phyloP scores from a whole-genome alignment of 37 sponge, comb jelly and placozoan genomes.

The Axinella damicornis region DNA sequence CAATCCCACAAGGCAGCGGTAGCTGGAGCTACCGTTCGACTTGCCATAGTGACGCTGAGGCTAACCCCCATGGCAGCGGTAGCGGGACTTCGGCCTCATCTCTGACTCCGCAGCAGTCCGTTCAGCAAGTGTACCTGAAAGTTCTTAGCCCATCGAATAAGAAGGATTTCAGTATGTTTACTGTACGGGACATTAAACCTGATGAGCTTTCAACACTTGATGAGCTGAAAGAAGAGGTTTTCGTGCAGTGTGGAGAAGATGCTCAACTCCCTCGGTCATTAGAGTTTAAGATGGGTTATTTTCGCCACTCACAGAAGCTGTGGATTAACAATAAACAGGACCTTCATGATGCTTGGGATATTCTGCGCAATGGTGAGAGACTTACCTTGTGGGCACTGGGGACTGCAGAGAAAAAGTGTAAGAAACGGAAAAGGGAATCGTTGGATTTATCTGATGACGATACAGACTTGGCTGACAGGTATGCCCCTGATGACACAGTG shows the following conservation, averaged over 20 bases:
- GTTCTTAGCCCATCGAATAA: background rate
- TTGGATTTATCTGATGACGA: background rate
- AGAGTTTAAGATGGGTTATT: slow-evolving; percentile 3
- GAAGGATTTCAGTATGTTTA: background rate
- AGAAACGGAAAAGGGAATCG: background rate
- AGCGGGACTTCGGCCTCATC: too few species aligned
- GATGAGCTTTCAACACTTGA: slow-evolving; percentile 1
- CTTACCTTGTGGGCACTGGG: slow-evolving; percentile 10
- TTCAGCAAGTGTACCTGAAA: slow-evolving; percentile 2
- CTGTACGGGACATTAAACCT: background rate
- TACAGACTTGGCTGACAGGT: background rate
- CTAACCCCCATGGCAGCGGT: too few species aligned
- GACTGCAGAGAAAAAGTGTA: background rate
- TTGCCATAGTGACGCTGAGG: too few species aligned
- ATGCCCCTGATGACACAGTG: too few species aligned
- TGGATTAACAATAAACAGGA: background rate
- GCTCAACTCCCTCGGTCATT: background rate
- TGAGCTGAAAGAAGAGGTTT: background rate
- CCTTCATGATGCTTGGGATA: background rate
- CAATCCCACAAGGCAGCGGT: too few species aligned
- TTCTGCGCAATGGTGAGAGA: background rate
- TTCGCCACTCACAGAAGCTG: slow-evolving; percentile 3
- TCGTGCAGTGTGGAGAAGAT: slow-evolving; percentile 2
- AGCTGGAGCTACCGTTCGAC: too few species aligned
- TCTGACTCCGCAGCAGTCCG: background rate